Conservation (phyloP, 2,113 vertebrate genomes). For the Cavia aperea region DNA sequence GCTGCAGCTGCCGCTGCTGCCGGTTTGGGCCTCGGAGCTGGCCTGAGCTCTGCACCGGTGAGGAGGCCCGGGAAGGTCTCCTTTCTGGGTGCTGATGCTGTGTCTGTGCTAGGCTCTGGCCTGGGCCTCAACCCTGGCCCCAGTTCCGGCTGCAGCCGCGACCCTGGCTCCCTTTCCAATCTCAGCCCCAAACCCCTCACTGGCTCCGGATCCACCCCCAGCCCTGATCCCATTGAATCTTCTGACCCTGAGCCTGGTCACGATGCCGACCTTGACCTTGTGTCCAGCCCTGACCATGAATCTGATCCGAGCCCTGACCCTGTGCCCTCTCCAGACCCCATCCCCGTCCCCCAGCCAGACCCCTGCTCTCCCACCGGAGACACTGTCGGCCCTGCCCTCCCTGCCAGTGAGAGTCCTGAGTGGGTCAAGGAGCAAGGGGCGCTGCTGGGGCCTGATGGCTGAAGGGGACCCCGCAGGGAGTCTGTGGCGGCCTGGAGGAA, state of each 20-base stretch:
- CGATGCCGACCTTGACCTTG: not conserved
- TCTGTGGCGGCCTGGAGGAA: not conserved
- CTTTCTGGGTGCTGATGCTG: constrained; percentile 36
- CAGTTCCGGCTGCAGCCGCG: not conserved
- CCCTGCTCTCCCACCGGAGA: not conserved
- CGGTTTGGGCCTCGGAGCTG: not conserved
- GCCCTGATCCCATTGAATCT: constrained; percentile 6
- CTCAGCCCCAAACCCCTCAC: not conserved
- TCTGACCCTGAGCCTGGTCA: constrained; percentile 25
- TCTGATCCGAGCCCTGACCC: not conserved
- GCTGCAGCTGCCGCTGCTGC: fast-evolving
- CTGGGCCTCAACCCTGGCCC: constrained; percentile 14
- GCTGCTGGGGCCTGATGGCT: constrained; percentile 58
- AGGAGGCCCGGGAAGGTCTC: constrained; percentile 38
- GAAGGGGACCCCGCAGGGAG: not conserved
- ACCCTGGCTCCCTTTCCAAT: not conserved
- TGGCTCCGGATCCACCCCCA: not conserved
- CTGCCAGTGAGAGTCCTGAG: not conserved
- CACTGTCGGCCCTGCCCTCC: constrained; percentile 22
- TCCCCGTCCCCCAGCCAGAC: not conserved
- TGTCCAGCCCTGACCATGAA: not conserved
- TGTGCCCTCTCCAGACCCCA: not conserved
- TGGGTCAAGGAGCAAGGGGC: constrained; percentile 50
- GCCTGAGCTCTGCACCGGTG: constrained; percentile 27
- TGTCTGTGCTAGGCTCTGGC: constrained; percentile 42